Base-by-base conservation (phyloP, 2,888 invertebrate genomes). In the Lasioglossum vierecki region DNA sequence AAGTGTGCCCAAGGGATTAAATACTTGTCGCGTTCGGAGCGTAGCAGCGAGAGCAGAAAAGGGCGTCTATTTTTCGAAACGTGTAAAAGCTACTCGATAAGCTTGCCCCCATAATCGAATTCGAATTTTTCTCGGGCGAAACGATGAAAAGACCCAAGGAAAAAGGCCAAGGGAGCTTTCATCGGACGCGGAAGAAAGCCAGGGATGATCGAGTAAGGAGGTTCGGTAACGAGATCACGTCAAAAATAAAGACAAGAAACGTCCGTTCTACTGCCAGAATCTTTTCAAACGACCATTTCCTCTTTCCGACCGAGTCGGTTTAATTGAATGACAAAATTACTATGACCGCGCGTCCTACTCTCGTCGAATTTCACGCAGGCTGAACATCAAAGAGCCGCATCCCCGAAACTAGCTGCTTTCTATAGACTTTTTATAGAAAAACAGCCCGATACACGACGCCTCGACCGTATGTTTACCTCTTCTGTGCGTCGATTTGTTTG, bases 301-400 rank as follows among this genome's bases (percentile, higher is more conserved):
- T 30, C n/a, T 41, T 49, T 75, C 49, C 75, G 22, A 53, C 49
- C 39, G 49, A 71, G 75, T 71, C 71, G 46, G 8, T 44, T 75
- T 75, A 71, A 80, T 80, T 53, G 60, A 80, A 80, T 75, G 41
- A 15, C 70, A 30, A 60, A 75, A 80, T 82, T 78, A 82, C 72
- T 72, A 66, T 11, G 35, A 18, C 39, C n/a, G 30, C 63, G 22
- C 4, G 15, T 30, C 30, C 22, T 79, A n/a, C 6, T 44, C 49
- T 22, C 72, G 13, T 22, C 72, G 13, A 77, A 76, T 49, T 66
- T 78, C 66, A 44, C 66, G 44, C 39, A 44, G 30, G 6, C 1
- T 30, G 41, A 72, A 41, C 35, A n/a, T 63, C 41, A 18, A 71
- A 76, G 22, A 75, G 44, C 30, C 30, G 30, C 30, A 4, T 66